Evolutionary conservation across 2,888 invertebrate genomes (phyloP), one percentile per base, ranked within the genome.

Genomic region (Drosophila vallismaia): DNA sequence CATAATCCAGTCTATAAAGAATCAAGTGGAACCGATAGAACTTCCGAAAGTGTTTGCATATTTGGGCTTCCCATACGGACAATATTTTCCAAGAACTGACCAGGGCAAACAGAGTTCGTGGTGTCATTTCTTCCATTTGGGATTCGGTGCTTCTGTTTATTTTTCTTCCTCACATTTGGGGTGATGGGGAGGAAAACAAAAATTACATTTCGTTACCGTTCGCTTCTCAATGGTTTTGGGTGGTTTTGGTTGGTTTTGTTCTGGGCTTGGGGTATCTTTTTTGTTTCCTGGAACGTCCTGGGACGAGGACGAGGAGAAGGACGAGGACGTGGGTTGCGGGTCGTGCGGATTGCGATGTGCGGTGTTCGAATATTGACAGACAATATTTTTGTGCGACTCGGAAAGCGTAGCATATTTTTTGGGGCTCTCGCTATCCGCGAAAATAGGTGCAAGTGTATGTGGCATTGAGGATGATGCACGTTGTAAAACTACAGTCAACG

Each of bases 311-410:
- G 64, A 33, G 8, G 3, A 3, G 33, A 1, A 33, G 33, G 33
- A n/a, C 10, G 10, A 29, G 29, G 7, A 8, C 29, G 4, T 19
- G 19, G 19, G 19, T 19, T 19, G 19, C 19, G 33, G 36, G 36
- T 36, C 36, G 73, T 52, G 46, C 38, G 73, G 57, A 66, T 67
- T 63, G 72, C 59, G 71, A 70, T 53, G 54, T 70, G 70, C 42
- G 68, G 63, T 63, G 71, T 71, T 55, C 54, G 50, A 62, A 60
- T 63, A 62, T 71, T 46, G 87, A 68, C 79, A 87, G 87, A 83
- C 87, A 83, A 83, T 83, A 83, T 83, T 83, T 83, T 85, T 77
- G 71, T 74, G 77, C 66, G 62, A 81, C 72, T 81, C 76, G 46
- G 45, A 51, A 73, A 73, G 60, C 66, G 75, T 70, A 71, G 71